Evolutionary conservation across 2,888 invertebrate genomes (phyloP).

Genomic region (Hirtodrosophila cameraria): DNA sequence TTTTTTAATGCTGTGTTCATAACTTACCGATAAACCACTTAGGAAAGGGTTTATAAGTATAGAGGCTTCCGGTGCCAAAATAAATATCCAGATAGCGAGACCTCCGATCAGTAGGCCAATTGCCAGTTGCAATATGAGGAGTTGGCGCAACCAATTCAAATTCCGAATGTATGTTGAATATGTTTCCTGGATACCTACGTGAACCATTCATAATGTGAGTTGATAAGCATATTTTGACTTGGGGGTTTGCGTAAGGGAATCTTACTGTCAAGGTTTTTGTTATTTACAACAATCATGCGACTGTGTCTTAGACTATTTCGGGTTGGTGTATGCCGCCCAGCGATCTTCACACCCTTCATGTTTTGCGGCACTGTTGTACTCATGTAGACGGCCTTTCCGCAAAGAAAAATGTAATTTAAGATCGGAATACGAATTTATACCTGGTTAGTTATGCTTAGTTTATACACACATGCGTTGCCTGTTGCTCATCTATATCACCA

Average conservation of each 20-base stretch:
- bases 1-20: too few species aligned
- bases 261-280: conserved; percentile 85
- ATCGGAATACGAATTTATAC: not conserved
- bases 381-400: conserved; percentile 83
- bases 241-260: not conserved
- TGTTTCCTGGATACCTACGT: conserved; percentile 73
- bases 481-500: conserved; percentile 75
- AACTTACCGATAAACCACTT: conserved; percentile 87
- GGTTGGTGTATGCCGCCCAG: conserved; percentile 88
- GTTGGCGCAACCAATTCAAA: conserved; percentile 77
- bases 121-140: conserved; percentile 84
- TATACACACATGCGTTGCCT: conserved; percentile 78
- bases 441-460: too few species aligned
- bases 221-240: not conserved
- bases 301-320: conserved; percentile 89
- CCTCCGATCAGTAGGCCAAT: conserved; percentile 86
- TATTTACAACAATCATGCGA: conserved; percentile 88
- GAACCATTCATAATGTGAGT: conserved; percentile 4
- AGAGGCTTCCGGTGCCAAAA: conserved; percentile 87
- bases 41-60: conserved; percentile 87
- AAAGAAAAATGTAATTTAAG: not conserved
- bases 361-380: conserved; percentile 89
- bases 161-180: conserved; percentile 81
- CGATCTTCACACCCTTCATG: conserved; percentile 87
- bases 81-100: conserved; percentile 86